phyloP scores from a whole-genome alignment of 2,888 invertebrate genomes.

The Margaritifera margaritifera region DNA sequence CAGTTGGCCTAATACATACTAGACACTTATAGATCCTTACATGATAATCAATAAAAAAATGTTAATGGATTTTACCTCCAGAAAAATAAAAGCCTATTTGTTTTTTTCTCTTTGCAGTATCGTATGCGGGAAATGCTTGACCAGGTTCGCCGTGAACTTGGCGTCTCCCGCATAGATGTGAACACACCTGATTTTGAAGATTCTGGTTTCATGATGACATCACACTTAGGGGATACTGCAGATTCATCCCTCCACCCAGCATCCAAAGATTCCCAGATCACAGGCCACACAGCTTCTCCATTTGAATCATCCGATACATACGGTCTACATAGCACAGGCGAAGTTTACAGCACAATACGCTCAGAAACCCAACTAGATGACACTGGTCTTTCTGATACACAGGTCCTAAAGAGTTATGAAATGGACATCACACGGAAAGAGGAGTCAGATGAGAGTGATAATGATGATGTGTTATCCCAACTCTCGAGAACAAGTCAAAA shows the following conservation, averaged over 20 bases:
- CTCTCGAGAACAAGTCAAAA: too few species aligned
- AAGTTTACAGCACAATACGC: conserved; percentile 46
- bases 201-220: conserved; percentile 16
- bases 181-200: conserved; percentile 18
- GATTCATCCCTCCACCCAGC: not conserved
- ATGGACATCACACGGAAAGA: conserved; percentile 45
- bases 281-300: conserved; percentile 16
- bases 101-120: conserved; percentile 42
- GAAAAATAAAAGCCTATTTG: not conserved
- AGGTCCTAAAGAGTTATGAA: conserved; percentile 53
- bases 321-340: conserved; percentile 45
- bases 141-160: conserved; percentile 58
- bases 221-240: not conserved
- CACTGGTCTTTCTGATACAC: conserved; percentile 45
- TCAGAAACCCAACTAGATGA: conserved; percentile 41
- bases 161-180: conserved; percentile 46
- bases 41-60: too few species aligned
- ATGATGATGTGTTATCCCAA: conserved; percentile 17
- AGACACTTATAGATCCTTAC: too few species aligned
- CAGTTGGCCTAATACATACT: too few species aligned
- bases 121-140: conserved; percentile 62
- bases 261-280: conserved; percentile 6
- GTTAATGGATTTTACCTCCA: too few species aligned
- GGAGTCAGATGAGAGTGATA: conserved; percentile 26
- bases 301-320: conserved; percentile 44